phyloP scores from a whole-genome alignment of 2,113 vertebrate species.

The crab-eating macaque (Macaca fascicularis) region T2T-MFA8v1.1 NC_088392.1:79301001-79301500 shows the following conservation, averaged over 20 bases:
- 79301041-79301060: neutral
- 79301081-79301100: neutral
- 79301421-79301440: neutral
- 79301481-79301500: neutral
- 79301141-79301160: neutral
- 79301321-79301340: neutral
- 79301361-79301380: neutral
- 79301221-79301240: neutral
- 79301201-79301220: neutral
- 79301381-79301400: neutral
- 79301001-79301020: neutral
- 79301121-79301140: neutral
- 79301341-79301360: rapidly evolving
- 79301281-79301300: neutral
- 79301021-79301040: neutral
- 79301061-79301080: neutral
- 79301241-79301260: neutral
- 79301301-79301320: neutral
- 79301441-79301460: neutral
- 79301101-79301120: neutral
- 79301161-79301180: neutral
- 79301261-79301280: neutral
- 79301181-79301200: neutral
- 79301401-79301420: neutral
- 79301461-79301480: neutral